Conservation (phyloP, 23 tunicate genomes). For the Corella eumyota region DNA sequence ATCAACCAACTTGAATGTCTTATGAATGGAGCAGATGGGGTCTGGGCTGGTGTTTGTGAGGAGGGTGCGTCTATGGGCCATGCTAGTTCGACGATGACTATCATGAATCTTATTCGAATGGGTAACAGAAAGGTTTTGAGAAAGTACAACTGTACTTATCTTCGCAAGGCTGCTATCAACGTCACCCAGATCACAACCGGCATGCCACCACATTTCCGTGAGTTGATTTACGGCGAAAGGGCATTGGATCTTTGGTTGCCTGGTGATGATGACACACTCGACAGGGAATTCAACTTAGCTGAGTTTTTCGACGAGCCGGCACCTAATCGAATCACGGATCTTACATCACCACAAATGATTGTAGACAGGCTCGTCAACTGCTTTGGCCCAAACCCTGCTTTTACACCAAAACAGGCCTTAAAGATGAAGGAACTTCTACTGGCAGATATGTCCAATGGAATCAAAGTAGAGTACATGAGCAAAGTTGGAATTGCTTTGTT, state of each 20-base stretch:
- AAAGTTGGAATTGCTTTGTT: constrained; percentile 10
- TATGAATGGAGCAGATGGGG: constrained; percentile 30
- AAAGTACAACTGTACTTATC: constrained; percentile 11
- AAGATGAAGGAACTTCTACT: constrained; percentile 17
- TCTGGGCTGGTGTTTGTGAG: constrained; percentile 23
- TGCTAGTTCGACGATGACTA: constrained; percentile 18
- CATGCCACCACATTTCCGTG: constrained; percentile 17
- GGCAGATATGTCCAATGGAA: constrained; percentile 7
- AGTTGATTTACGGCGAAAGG: constrained; percentile 25
- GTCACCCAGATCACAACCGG: constrained; percentile 19
- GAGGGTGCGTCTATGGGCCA: constrained; percentile 25
- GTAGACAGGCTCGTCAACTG: constrained; percentile 1
- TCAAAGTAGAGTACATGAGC: constrained; percentile 22
- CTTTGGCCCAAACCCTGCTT: constrained; percentile 6
- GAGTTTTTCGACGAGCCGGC: constrained; percentile 10
- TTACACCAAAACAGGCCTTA: neutral
- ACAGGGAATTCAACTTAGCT: constrained; percentile 11
- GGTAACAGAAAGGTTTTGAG: constrained; percentile 18
- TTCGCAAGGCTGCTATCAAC: constrained; percentile 16
- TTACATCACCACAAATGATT: constrained; percentile 11
- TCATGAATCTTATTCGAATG: constrained; percentile 23
- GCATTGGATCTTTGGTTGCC: constrained; percentile 23
- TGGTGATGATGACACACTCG: constrained; percentile 8
- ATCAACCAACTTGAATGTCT: constrained; percentile 26
- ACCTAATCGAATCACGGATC: constrained; percentile 17